Evolutionary conservation across 2,888 invertebrate species (phyloP), one percentile per base, ranked within the genome.

Genomic region (Allophyes oxyacanthae): DNA sequence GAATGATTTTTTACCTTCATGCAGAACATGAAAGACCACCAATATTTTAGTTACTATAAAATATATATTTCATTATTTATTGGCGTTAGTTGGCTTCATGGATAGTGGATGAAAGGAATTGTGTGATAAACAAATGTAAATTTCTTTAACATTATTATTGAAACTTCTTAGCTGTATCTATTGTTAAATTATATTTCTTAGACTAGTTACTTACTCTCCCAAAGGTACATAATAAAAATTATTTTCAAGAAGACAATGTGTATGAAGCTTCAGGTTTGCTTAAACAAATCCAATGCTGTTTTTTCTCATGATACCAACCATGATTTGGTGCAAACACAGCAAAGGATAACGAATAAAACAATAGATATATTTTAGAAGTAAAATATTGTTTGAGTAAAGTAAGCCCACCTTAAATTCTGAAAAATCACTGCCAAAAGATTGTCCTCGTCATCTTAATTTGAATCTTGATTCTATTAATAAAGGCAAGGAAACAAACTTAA

Each of bases 101-200:
- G 76, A 82, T 79, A 75, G 73, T 75, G 73, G 69, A 79, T 81
- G 81, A 67, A 78, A 72, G 83, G 78, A 82, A 88, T 87, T 79
- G 91, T 91, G 92, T 92, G 92, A 92, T 92, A 91, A 89, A 66
- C 58, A 61, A 90, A 83, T 90, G 89, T 90, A 91, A 86, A 89
- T 88, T 85, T 81, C 79, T 81, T 58, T 83, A 80, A 84, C 82
- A 84, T 81, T 84, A 78, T 83, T 82, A 81, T 81, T 83, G 78
- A 86, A 79, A 68, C 67, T 78, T 77, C 67, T 73, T 83, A 81
- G 76, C 72, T 79, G 38, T 81, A 82, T 83, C 69, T 83, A 82
- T 85, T 81, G 78, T 81, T 86, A 86, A 88, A 85, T 86, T 86
- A 84, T 84, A 79, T 70, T 73, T 77, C 54, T 75, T 80, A 80